Evolutionary conservation across 2,797 vertebrate species (phyloP).

Genomic region (Parotocinclus haroldoi): DNA sequence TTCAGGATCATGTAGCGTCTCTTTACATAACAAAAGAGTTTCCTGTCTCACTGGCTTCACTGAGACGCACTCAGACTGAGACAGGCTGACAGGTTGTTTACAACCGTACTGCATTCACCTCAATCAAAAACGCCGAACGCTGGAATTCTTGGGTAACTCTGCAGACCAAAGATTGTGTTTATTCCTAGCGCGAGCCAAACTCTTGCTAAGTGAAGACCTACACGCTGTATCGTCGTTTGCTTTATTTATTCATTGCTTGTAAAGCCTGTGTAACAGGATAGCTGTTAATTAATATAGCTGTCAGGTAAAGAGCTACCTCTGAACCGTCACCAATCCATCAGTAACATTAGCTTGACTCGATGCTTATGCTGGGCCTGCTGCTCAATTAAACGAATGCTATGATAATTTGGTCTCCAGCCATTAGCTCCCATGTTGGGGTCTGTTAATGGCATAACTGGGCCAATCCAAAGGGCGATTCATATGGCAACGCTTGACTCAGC

Average conservation of each 20-base stretch:
- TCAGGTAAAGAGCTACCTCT: constrained; percentile 84
- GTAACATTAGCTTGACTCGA: constrained; percentile 83
- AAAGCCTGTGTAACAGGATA: constrained; percentile 86
- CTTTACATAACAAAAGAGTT: constrained; percentile 81
- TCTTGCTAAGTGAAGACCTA: neutral
- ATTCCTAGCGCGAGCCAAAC: no score
- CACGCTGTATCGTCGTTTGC: constrained; percentile 59
- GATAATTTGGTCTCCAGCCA: constrained; percentile 89
- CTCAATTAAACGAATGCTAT: constrained; percentile 98
- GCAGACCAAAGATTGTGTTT: no score
- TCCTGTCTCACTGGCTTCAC: constrained; percentile 57
- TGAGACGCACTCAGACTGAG: constrained; percentile 53
- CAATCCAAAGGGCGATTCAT: constrained; percentile 91
- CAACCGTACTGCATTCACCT: no score
- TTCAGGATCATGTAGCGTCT: constrained; percentile 67
- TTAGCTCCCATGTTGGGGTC: constrained; percentile 82
- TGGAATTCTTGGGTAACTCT: no score
- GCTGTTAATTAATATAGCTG: constrained; percentile 95
- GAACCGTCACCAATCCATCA: constrained; percentile 79
- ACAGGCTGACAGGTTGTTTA: constrained; percentile 2
- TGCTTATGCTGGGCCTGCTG: constrained; percentile 70
- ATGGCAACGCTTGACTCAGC: constrained; percentile 59
- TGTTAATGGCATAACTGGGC: constrained; percentile 92
- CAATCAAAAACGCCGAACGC: no score
- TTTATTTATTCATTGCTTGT: constrained; percentile 77